These are phyloP conservation scores for Hiodon alosoides DNA, from an alignment of 2,113 vertebrate genomes.

Conservation along the genomic window DNA sequence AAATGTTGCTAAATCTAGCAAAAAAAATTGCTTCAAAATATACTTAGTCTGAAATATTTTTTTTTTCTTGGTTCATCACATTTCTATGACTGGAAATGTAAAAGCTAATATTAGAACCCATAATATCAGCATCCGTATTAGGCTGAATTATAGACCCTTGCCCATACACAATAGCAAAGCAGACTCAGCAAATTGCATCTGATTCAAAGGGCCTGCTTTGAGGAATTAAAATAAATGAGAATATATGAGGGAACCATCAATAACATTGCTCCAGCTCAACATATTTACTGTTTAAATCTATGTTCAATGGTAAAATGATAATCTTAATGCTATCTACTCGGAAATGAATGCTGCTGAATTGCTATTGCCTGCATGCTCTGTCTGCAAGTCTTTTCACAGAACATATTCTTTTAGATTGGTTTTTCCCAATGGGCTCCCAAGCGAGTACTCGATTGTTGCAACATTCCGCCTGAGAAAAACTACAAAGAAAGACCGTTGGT, in stretches of 20 bases:
- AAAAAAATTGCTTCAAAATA: no score
- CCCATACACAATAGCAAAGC: neutral
- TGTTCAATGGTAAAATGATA: no score
- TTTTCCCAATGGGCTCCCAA: slow-evolving; percentile 81
- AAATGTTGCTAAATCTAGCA: no score
- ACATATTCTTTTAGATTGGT: slow-evolving; percentile 60
- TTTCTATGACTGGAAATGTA: no score
- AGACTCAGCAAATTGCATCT: slow-evolving; percentile 5
- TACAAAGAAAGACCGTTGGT: slow-evolving; percentile 89
- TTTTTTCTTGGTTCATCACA: no score
- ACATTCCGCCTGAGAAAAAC: slow-evolving; percentile 79
- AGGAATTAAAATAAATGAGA: neutral
- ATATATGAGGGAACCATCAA: neutral
- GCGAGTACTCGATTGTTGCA: slow-evolving; percentile 76
- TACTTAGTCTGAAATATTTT: neutral
- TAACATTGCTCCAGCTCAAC: no score
- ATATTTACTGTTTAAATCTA: no score
- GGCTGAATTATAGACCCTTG: neutral
- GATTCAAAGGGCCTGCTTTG: slow-evolving; percentile 1
- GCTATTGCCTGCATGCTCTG: neutral
- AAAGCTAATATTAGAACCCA: neutral
- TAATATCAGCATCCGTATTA: neutral
- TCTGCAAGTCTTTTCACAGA: neutral
- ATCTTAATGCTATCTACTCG: no score
- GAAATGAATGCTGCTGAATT: neutral